These are phyloP conservation scores for Aplysina aerophoba DNA, from an alignment of 37 sponge, comb jelly and placozoan genomes.

Conservation along the genomic window DNA sequence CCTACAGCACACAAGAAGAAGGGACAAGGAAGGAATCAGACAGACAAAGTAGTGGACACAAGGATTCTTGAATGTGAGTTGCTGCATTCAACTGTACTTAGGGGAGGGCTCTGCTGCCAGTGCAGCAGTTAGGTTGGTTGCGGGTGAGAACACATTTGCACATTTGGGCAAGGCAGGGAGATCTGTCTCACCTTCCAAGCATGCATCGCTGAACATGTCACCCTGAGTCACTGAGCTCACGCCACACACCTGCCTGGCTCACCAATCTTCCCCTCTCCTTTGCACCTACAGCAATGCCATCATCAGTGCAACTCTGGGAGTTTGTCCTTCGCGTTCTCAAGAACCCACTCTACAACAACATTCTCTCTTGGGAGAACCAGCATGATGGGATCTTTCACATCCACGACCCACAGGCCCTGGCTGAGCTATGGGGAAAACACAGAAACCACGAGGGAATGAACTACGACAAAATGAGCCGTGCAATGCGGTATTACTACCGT, in stretches of 20 bases:
- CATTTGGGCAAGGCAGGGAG: too few relatives aligned
- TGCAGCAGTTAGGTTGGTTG: not conserved
- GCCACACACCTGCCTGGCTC: not conserved
- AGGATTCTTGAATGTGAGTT: constrained; percentile 27
- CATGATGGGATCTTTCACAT: constrained; percentile 80
- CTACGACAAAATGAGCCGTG: constrained; percentile 79
- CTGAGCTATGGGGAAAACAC: constrained; percentile 82
- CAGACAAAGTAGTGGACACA: constrained; percentile 22
- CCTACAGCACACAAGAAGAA: not conserved
- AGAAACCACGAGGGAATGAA: constrained; percentile 76
- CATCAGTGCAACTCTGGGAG: constrained; percentile 79
- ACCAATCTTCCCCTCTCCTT: not conserved
- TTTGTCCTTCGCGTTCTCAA: constrained; percentile 71
- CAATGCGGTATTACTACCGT: constrained; percentile 82
- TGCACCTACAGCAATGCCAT: constrained; percentile 60
- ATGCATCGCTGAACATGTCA: not conserved
- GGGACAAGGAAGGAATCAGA: constrained; percentile 13
- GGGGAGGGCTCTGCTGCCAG: not conserved
- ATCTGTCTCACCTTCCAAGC: too few relatives aligned
- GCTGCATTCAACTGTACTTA: not conserved
- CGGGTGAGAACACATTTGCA: too few relatives aligned
- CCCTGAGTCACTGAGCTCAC: not conserved
- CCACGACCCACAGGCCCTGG: constrained; percentile 76
- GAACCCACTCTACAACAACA: constrained; percentile 72
- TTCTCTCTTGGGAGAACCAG: constrained; percentile 82